Evolutionary conservation across 2,113 vertebrate species (phyloP).

Genomic region (Tonatia bakeri): DNA sequence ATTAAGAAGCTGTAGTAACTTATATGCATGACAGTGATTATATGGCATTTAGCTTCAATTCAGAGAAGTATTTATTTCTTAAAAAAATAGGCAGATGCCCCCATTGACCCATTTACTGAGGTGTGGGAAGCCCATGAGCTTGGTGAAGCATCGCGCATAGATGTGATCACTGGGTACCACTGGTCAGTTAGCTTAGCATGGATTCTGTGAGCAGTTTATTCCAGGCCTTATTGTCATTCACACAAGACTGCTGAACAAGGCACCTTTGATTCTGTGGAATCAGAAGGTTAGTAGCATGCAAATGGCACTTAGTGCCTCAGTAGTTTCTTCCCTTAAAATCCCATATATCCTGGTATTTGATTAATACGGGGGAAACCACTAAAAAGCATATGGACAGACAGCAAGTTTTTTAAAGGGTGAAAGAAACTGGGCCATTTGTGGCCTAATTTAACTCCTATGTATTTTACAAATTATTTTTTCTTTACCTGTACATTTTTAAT

Average conservation of each 20-base stretch:
- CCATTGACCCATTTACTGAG: not conserved
- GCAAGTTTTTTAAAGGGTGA: not conserved
- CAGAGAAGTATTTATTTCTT: not conserved
- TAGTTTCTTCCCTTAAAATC: slow-evolving; percentile 20
- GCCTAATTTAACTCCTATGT: not conserved
- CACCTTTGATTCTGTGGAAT: slow-evolving; percentile 62
- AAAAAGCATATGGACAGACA: not conserved
- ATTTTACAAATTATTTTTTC: not conserved
- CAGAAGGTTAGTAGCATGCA: slow-evolving; percentile 50
- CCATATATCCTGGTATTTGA: not conserved
- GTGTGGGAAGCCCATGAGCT: not conserved
- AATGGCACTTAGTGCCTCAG: not conserved
- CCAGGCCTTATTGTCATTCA: slow-evolving; percentile 65
- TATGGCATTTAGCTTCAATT: slow-evolving; percentile 29
- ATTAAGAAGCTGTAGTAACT: not conserved
- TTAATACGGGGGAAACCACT: not conserved
- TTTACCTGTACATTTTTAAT: not conserved
- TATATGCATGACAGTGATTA: not conserved
- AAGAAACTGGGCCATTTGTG: not conserved
- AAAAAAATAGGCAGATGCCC: not conserved
- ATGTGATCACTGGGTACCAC: not conserved
- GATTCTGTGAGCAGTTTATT: slow-evolving; percentile 66
- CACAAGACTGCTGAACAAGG: slow-evolving; percentile 43
- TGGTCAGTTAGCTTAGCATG: not conserved
- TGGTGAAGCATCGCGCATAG: not conserved